A percentile compares a stretch with the other conserved stretches of the same genome.
Evolutionary conservation across 2,888 invertebrate genomes (phyloP).

Genomic region (Drosophila subsilvestris): DNA sequence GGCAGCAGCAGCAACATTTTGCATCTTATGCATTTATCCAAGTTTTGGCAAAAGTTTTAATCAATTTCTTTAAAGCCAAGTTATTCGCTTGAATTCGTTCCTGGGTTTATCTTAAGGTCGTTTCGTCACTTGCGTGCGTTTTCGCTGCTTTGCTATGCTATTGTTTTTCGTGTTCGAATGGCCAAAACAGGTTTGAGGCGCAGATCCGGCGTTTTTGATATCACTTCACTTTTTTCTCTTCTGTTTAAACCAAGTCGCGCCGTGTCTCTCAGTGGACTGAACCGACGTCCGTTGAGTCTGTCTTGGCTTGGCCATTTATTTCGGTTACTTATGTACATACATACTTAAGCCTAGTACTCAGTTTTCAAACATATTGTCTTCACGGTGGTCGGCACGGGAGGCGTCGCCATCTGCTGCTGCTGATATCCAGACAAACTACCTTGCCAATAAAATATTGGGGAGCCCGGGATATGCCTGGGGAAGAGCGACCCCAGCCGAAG

Average conservation of each 20-base stretch:
- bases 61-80: constrained; percentile 12
- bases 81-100: constrained; percentile 18
- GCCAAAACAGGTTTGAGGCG: constrained; percentile 65
- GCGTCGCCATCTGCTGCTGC: too few species aligned
- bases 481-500: too few species aligned
- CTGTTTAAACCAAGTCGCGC: constrained; percentile 39
- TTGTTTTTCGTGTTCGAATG: constrained; percentile 50
- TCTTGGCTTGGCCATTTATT: not conserved
- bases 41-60: not conserved
- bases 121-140: constrained; percentile 67
- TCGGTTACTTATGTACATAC: constrained; percentile 22
- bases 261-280: constrained; percentile 59
- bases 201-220: constrained; percentile 49
- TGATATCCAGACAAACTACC: too few species aligned
- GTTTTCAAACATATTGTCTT: too few species aligned
- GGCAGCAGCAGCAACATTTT: constrained; percentile 7
- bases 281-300: constrained; percentile 7
- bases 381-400: too few species aligned
- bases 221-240: constrained; percentile 18
- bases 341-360: too few species aligned
- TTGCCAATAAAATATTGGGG: too few species aligned
- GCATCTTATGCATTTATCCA: not conserved
- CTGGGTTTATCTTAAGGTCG: constrained; percentile 62
- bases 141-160: constrained; percentile 38
- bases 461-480: too few species aligned